A percentile compares a stretch with the other conserved stretches of the same genome.
Evolutionary conservation across 1,140 invertebrate genomes (phyloP).

Genomic region (Mamestra configurata): DNA sequence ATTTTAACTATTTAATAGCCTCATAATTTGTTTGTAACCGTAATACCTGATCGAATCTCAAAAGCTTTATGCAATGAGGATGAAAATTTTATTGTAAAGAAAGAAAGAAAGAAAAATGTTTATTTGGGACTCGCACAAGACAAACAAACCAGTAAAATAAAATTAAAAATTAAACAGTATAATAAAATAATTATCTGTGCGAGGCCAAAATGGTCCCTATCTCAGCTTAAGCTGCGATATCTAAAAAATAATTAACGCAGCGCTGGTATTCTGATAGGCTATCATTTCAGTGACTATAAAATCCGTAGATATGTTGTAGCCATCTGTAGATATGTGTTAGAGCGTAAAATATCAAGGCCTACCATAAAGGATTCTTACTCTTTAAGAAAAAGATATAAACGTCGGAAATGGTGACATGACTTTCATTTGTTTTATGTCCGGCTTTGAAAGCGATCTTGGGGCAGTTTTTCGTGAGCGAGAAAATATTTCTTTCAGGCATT

Average conservation of each 20-base stretch:
- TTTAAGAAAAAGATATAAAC: slow-evolving; percentile 16
- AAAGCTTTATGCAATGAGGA: not conserved
- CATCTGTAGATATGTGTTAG: not conserved
- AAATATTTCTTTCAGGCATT: not conserved
- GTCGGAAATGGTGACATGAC: not conserved
- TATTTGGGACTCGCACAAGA: too few species aligned
- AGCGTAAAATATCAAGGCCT: slow-evolving; percentile 1
- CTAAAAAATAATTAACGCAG: too few species aligned
- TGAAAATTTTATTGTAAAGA: not conserved
- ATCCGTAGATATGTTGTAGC: slow-evolving; percentile 1
- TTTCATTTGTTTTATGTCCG: slow-evolving; percentile 1
- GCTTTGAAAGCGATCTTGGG: not conserved
- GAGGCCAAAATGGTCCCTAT: too few species aligned
- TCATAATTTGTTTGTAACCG: not conserved
- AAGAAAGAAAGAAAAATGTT: too few species aligned
- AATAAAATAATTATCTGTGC: too few species aligned
- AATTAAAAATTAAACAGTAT: too few species aligned
- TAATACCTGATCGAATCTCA: not conserved
- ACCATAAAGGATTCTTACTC: slow-evolving; percentile 20
- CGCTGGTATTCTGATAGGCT: too few species aligned
- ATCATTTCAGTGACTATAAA: slow-evolving; percentile 32
- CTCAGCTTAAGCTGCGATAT: too few species aligned
- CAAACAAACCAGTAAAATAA: too few species aligned
- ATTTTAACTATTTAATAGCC: not conserved
- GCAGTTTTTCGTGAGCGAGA: not conserved